phyloP scores from a whole-genome alignment of 2,113 vertebrate genomes.

The Myanophis thanlyinensis region DNA sequence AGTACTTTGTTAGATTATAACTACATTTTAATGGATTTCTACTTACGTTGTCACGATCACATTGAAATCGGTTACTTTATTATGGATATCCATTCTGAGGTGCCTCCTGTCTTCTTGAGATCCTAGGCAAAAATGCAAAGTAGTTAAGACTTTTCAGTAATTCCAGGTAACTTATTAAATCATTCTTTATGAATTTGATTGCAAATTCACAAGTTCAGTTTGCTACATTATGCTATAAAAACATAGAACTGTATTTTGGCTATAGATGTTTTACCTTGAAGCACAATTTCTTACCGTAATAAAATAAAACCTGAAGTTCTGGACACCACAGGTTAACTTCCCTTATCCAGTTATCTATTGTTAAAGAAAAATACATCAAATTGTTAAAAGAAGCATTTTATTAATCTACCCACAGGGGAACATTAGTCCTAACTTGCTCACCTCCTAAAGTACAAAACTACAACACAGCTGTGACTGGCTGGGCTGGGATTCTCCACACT shows the following conservation, averaged over 20 bases:
- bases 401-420: background rate
- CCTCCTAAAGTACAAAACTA: background rate
- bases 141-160: background rate
- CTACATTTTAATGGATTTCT: background rate
- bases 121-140: conserved; percentile 67
- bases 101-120: conserved; percentile 87
- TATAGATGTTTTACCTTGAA: background rate
- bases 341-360: conserved; percentile 94
- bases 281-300: conserved; percentile 81
- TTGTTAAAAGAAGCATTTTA: background rate
- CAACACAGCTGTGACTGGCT: background rate
- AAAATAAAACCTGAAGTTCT: conserved; percentile 84
- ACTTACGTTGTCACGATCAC: conserved; percentile 96
- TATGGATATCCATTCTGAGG: conserved; percentile 85
- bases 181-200: background rate
- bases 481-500: background rate
- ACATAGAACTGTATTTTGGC: fast-evolving
- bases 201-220: background rate
- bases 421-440: background rate
- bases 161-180: background rate
- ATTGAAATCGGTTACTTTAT: conserved; percentile 79
- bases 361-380: conserved; percentile 48
- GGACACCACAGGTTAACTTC: conserved; percentile 93
- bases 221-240: background rate
- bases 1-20: background rate